phyloP scores from a whole-genome alignment of 2,888 invertebrate species.

The Heliconius sara region DNA sequence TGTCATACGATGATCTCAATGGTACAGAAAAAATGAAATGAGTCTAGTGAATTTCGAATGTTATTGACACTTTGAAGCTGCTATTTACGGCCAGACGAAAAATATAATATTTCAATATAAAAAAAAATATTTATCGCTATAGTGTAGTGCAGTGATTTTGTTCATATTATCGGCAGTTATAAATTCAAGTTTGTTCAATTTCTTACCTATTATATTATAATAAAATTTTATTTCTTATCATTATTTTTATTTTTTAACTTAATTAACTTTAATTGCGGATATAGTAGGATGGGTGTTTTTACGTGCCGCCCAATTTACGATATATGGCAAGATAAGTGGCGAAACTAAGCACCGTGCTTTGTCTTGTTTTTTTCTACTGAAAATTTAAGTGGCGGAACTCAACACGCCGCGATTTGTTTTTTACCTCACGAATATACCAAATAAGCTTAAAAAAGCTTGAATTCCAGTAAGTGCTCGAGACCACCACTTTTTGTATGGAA shows the following conservation, averaged over 20 bases:
- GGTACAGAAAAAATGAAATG: not conserved
- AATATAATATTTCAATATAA: not conserved
- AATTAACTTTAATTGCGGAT: too few relatives aligned
- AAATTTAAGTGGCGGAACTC: not conserved
- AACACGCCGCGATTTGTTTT: not conserved
- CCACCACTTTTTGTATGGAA: too few relatives aligned
- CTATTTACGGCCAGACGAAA: not conserved
- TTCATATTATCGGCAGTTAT: not conserved
- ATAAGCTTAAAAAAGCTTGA: too few relatives aligned
- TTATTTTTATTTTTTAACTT: too few relatives aligned
- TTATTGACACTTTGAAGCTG: constrained; percentile 3
- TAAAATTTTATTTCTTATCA: too few relatives aligned
- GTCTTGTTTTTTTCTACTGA: not conserved
- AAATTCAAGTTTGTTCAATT: not conserved
- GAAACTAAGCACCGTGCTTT: too few relatives aligned
- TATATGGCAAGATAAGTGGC: too few relatives aligned
- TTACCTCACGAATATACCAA: not conserved
- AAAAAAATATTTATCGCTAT: not conserved
- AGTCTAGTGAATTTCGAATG: not conserved
- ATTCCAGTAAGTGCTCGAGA: too few relatives aligned
- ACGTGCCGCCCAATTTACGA: too few relatives aligned
- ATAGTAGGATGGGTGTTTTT: too few relatives aligned
- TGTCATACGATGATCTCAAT: not conserved
- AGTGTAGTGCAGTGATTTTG: not conserved
- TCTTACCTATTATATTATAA: too few relatives aligned